Base-by-base conservation (phyloP, 2,888 invertebrate species). In the Limnephilus rhombicus region DNA sequence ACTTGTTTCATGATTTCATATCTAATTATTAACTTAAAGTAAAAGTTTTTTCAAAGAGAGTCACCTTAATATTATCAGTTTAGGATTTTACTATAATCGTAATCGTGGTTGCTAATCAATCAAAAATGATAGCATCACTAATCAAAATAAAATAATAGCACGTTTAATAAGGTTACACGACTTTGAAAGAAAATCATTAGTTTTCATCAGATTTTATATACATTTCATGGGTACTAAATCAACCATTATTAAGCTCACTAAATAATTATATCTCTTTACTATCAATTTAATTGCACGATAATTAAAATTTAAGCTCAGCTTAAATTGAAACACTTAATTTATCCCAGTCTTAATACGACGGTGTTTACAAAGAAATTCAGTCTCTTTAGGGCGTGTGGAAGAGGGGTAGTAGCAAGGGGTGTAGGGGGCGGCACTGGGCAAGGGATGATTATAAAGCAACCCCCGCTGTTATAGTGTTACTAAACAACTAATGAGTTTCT, bases 401-500 rank as follows among this genome's bases (percentile, higher is more conserved):
- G 68, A 68, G 68, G 9, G 68, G 68, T 24, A 68, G 68, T 9
- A 68, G 24, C 5, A 4, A 24, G 68, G 68, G 24, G 68, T 68
- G 5, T 68, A 15, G 83, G 81, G 24, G 3, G 41, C 83, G 7
- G 24, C 37, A 83, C 83, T 24, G 83, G 41, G 83, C 83, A 83
- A 83, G 83, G 83, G 83, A 83, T 83, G 83, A 83, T 83, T 83
- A 83, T 37, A 34, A 83, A 24, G 41, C 34, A 34, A 83, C 83
- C 83, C 83, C 82, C 83, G 34, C 31, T 24, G 83, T 41, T 83
- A 41, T 34, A 83, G 37, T 37, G 83, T 83, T 34, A 18, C 83
- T 83, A 83, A 83, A 83, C 83, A 83, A 83, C 83, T 83, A 83
- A 83, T 83, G 83, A 83, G 37, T 83, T 83, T 83, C 37, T 83